These are phyloP conservation scores for Branchipolynoe longqiensis DNA, from an alignment of 2,888 invertebrate species.

Conservation along the genomic window DNA sequence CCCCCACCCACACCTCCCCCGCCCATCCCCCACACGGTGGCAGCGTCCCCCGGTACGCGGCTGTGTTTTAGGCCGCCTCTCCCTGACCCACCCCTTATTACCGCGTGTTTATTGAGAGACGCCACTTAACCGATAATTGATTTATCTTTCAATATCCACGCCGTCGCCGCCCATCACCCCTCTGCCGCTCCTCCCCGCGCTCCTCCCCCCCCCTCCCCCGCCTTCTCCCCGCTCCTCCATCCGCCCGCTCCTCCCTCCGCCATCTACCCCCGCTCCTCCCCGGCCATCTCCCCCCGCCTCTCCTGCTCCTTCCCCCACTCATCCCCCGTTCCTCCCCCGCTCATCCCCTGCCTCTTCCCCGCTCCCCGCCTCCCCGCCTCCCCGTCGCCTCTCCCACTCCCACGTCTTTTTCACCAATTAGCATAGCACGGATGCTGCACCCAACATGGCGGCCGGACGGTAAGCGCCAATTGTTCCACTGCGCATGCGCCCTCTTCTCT, in stretches of 20 bases:
- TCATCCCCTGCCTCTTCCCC: too few relatives aligned
- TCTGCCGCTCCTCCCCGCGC: too few relatives aligned
- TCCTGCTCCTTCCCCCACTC: neutral
- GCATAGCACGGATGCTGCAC: too few relatives aligned
- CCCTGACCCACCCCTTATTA: neutral
- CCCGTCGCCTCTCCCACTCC: too few relatives aligned
- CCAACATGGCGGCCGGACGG: too few relatives aligned
- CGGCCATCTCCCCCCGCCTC: too few relatives aligned
- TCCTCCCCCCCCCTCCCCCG: too few relatives aligned
- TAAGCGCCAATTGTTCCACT: too few relatives aligned
- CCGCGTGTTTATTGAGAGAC: constrained; percentile 33
- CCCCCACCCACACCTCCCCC: neutral
- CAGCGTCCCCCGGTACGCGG: neutral
- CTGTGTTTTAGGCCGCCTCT: neutral
- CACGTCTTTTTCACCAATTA: too few relatives aligned
- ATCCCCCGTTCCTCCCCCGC: too few relatives aligned
- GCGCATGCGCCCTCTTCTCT: too few relatives aligned
- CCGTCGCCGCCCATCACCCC: neutral
- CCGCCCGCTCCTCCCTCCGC: too few relatives aligned
- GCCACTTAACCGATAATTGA: constrained; percentile 36
- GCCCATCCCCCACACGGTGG: neutral
- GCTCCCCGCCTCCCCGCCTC: neutral
- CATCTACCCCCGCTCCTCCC: neutral
- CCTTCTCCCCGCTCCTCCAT: neutral
- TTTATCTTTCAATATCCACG: constrained; percentile 30